Evolutionary conservation across 2,113 vertebrate species (phyloP).

Genomic region (Heliornis fulica): DNA sequence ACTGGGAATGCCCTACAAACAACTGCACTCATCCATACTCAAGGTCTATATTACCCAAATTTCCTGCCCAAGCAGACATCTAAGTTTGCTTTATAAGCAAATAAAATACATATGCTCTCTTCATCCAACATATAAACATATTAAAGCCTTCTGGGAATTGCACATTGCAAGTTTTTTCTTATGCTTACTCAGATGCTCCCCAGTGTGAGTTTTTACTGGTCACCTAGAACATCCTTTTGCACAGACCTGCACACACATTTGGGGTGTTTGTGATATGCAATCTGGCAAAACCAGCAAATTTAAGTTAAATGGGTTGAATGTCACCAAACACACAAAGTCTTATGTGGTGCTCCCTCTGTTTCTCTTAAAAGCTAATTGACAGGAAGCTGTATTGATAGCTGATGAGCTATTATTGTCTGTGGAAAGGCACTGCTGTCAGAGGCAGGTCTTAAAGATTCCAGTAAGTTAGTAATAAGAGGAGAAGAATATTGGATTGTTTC

Average conservation of each 20-base stretch:
- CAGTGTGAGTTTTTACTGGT: not conserved
- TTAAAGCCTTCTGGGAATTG: not conserved
- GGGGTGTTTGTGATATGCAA: not conserved
- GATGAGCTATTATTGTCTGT: not conserved
- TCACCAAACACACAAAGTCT: not conserved
- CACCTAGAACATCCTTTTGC: not conserved
- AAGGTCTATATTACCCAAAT: not conserved
- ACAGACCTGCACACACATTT: not conserved
- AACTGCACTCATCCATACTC: not conserved
- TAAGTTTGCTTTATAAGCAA: not conserved
- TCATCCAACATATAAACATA: not conserved
- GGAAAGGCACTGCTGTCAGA: not conserved
- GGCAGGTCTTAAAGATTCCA: not conserved
- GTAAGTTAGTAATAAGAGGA: not conserved
- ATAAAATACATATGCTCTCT: not conserved
- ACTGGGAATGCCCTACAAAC: not conserved
- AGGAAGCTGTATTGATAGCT: not conserved
- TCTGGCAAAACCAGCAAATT: fast-evolving
- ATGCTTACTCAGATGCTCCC: not conserved
- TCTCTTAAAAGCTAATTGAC: not conserved
- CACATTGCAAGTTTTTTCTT: not conserved
- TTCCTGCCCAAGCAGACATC: not conserved
- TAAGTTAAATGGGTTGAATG: not conserved
- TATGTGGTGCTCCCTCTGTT: fast-evolving
- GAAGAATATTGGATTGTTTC: not conserved